A percentile compares a stretch with the other conserved stretches of the same genome.
These are phyloP conservation scores for Labeo catla DNA, from an alignment of 2,113 vertebrate species.

Conservation along the genomic window DNA sequence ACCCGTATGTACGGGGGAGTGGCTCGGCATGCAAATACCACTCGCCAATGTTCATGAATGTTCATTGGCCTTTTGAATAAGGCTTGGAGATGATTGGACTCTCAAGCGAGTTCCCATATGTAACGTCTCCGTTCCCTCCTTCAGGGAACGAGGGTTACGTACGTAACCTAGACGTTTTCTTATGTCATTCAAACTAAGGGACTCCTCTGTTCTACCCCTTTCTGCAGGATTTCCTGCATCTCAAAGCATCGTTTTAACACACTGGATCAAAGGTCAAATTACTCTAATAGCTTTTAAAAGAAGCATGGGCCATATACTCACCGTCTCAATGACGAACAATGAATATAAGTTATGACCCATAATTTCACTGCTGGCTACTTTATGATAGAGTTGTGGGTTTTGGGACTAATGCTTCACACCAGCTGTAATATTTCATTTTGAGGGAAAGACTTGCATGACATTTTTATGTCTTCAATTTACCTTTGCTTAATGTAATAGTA, in stretches of 20 bases:
- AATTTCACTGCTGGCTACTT: neutral
- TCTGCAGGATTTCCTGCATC: constrained; percentile 8
- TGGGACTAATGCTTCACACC: constrained; percentile 7
- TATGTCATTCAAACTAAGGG: neutral
- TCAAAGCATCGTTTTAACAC: constrained; percentile 39
- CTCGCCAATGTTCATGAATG: no score
- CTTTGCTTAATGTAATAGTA: neutral
- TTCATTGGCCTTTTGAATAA: no score
- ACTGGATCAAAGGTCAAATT: constrained; percentile 47
- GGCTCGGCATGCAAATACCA: no score
- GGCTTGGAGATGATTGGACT: no score
- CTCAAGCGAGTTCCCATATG: no score
- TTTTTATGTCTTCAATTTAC: neutral
- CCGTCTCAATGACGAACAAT: constrained; percentile 27
- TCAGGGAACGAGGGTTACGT: no score
- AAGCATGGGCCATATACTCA: constrained; percentile 13
- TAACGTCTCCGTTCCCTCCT: no score
- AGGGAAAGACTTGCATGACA: neutral
- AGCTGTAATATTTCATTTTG: constrained; percentile 12
- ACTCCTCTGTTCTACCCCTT: neutral
- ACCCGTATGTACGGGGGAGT: no score
- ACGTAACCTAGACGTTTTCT: no score
- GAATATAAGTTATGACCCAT: constrained; percentile 13
- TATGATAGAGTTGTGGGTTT: constrained; percentile 27
- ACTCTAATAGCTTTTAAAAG: constrained; percentile 47